phyloP scores from a whole-genome alignment of 2,888 invertebrate genomes.

The Gari tellinella region DNA sequence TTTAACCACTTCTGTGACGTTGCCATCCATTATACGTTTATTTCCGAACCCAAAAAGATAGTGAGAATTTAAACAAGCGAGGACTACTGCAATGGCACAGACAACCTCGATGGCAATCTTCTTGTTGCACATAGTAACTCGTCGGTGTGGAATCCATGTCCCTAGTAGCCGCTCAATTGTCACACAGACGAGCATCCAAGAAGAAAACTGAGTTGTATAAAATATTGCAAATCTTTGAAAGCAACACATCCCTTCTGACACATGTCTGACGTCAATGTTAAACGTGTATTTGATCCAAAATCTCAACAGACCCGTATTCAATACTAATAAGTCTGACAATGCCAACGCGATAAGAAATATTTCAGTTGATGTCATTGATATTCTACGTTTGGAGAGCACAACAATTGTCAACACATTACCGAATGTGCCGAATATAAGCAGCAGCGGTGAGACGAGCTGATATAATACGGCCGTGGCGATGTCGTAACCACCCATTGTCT shows the following conservation, averaged over 20 bases:
- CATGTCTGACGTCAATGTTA: conserved; percentile 30
- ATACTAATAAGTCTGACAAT: conserved; percentile 19
- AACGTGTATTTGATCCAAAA: conserved; percentile 33
- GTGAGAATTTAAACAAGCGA: conserved; percentile 35
- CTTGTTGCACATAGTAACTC: conserved; percentile 18
- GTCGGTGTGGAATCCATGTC: conserved; percentile 40
- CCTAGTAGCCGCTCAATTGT: conserved; percentile 42
- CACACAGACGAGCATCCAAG: conserved; percentile 57
- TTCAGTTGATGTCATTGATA: conserved; percentile 5
- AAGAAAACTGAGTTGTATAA: conserved; percentile 49
- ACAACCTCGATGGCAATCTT: conserved; percentile 21
- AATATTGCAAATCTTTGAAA: conserved; percentile 49
- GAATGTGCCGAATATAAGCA: conserved; percentile 20
- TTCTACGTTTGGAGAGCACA: conserved; percentile 3
- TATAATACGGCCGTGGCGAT: conserved; percentile 1
- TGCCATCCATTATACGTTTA: conserved; percentile 7
- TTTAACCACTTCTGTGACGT: conserved; percentile 17
- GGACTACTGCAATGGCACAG: conserved; percentile 9
- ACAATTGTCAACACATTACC: conserved; percentile 21
- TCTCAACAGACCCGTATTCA: conserved; percentile 20
- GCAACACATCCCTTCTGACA: conserved; percentile 32
- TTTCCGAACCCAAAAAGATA: conserved; percentile 46
- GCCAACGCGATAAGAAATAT: conserved; percentile 13
- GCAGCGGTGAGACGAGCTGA: conserved; percentile 8
- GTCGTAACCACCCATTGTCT: too few species aligned